phyloP scores from a whole-genome alignment of 2,888 invertebrate genomes.

The Hetaerina titia region DNA sequence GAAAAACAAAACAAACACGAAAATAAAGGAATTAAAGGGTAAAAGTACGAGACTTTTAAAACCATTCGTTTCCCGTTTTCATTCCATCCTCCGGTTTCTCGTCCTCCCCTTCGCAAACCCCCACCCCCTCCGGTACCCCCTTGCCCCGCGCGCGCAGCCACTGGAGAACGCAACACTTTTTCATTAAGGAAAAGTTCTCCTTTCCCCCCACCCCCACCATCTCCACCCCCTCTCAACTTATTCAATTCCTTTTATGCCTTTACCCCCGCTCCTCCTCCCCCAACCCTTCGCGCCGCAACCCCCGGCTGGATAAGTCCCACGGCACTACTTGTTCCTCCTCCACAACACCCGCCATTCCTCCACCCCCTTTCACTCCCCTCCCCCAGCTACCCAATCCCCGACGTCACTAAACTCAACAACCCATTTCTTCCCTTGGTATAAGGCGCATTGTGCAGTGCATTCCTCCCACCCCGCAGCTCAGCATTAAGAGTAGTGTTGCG shows the following conservation, averaged over 20 bases:
- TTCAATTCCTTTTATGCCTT: constrained; percentile 61
- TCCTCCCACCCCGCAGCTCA: not conserved
- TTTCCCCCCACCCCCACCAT: not conserved
- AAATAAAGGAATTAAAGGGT: constrained; percentile 60
- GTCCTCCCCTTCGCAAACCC: not conserved
- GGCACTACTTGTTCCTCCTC: constrained; percentile 42
- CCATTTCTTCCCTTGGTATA: constrained; percentile 64
- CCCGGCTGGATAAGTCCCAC: constrained; percentile 32
- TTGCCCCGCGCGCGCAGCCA: constrained; percentile 17
- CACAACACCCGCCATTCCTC: not conserved
- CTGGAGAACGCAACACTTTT: constrained; percentile 65
- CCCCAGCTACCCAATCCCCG: not conserved
- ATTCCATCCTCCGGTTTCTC: not conserved
- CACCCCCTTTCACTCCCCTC: not conserved
- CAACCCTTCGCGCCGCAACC: not conserved
- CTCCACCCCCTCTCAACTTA: constrained; percentile 42
- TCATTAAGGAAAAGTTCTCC: constrained; percentile 65
- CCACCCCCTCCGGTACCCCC: not conserved
- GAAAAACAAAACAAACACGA: constrained; percentile 60
- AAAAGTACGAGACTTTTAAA: constrained; percentile 58
- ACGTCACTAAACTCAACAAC: not conserved
- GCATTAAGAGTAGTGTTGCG: not conserved
- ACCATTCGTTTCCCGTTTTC: constrained; percentile 58
- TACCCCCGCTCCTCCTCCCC: not conserved
- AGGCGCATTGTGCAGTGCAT: constrained; percentile 19